Evolutionary conservation across 1,140 invertebrate species (phyloP), one percentile per base, ranked within the genome.

Genomic region (Dendrolimus kikuchii): DNA sequence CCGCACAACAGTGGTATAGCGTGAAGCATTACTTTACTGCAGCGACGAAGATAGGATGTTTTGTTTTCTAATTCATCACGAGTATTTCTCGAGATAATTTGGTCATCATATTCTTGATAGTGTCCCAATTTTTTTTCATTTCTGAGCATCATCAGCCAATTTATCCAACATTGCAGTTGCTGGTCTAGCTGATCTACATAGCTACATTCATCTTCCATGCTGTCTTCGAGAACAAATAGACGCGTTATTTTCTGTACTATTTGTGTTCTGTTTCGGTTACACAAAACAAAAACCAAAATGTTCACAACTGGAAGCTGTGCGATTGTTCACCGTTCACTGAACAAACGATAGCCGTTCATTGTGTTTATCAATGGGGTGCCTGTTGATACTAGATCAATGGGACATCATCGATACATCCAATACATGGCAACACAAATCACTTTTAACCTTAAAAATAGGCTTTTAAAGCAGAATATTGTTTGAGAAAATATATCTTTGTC

Each of bases 311-410:
- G 63, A 57, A 68, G 63, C 59, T 51, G 61, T 57, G 59, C 36
- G 39, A 75, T 75, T 71, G 74, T 79, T 73, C 67, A 71, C 66
- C 68, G 65, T 74, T 81, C 65, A 70, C 59, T 57, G 73, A 75
- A 83, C 77, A 76, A 78, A 74, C 73, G 73, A 80, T 72, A 61
- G 72, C 59, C 57, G 52, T 59, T 69, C 77, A 74, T 85, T 85
- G 78, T 85, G 43, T 54, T 53, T 56, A 78, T 80, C 77, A 76
- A 75, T 82, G 62, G 79, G 77, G 78, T 68, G 72, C 77, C 10
- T 71, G 66, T 70, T 78, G 76, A 81, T 74, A 74, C 69, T 63
- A 62, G 62, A 77, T 77, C 74, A 82, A 85, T 79, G 64, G 70
- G 59, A 72, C 71, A 82, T 74, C 66, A 77, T 71, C 76, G 75